Conservation (phyloP, 2,888 invertebrate species). For the Brenthis daphne region DNA sequence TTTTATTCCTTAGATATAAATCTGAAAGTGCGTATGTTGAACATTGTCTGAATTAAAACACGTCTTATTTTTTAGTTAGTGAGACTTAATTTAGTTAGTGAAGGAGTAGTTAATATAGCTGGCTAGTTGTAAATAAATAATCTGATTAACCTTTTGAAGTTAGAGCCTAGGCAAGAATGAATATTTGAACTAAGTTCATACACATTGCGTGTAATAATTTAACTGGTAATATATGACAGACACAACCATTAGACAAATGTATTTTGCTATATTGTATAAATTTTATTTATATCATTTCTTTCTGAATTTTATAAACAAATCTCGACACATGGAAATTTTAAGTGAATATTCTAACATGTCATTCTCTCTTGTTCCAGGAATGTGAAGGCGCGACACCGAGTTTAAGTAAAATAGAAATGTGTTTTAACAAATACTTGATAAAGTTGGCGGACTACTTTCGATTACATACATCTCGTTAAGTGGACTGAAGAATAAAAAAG, state of each 20-base stretch:
- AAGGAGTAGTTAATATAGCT: too few relatives aligned
- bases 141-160: too few relatives aligned
- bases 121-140: too few relatives aligned
- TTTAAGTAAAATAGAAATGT: constrained; percentile 63
- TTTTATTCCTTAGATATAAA: too few relatives aligned
- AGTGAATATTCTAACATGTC: constrained; percentile 15
- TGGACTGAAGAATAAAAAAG: constrained; percentile 35
- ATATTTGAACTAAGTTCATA: too few relatives aligned
- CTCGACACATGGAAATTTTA: constrained; percentile 2
- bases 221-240: too few relatives aligned
- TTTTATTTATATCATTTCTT: constrained; percentile 2
- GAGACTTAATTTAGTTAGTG: too few relatives aligned
- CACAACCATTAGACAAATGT: not conserved
- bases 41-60: too few relatives aligned
- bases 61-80: too few relatives aligned
- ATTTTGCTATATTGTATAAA: not conserved
- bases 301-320: constrained; percentile 11
- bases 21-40: too few relatives aligned
- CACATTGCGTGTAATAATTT: too few relatives aligned
- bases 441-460: constrained; percentile 72
- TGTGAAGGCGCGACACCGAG: constrained; percentile 38
- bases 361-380: constrained; percentile 63
- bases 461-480: constrained; percentile 63
- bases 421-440: constrained; percentile 71
- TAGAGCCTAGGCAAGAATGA: too few relatives aligned